Conservation (phyloP, 2,113 vertebrate species). For the Leucopternis melanops region DNA sequence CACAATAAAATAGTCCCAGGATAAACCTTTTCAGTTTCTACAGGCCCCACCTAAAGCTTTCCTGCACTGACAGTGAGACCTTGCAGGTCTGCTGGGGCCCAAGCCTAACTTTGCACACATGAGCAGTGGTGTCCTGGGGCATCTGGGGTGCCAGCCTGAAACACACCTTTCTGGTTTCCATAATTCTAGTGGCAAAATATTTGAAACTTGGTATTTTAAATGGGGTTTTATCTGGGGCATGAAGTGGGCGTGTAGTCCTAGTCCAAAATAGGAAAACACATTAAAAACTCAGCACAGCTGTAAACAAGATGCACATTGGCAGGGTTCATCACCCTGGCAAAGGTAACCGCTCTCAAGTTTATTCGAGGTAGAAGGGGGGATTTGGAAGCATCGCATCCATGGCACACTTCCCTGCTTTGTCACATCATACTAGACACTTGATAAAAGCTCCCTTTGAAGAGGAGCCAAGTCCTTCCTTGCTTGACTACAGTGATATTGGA, state of each 20-base stretch:
- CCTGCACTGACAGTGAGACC: background rate
- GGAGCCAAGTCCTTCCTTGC: constrained; percentile 24
- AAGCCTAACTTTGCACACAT: background rate
- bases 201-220: background rate
- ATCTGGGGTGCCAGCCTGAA: background rate
- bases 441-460: constrained; percentile 55
- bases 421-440: constrained; percentile 7
- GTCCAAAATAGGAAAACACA: background rate
- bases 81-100: background rate
- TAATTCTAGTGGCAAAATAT: background rate
- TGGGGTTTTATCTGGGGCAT: background rate
- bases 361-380: background rate
- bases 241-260: background rate
- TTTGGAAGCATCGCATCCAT: background rate
- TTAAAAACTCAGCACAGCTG: background rate
- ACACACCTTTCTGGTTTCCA: background rate
- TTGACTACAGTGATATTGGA: background rate
- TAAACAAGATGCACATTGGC: background rate
- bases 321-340: background rate
- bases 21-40: background rate
- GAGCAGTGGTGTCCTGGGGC: background rate
- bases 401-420: constrained; percentile 42
- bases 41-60: background rate
- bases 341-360: background rate
- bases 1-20: background rate